These are phyloP conservation scores for Xiphophorus birchmanni DNA, from an alignment of 2,797 vertebrate genomes.

Conservation along the genomic window DNA sequence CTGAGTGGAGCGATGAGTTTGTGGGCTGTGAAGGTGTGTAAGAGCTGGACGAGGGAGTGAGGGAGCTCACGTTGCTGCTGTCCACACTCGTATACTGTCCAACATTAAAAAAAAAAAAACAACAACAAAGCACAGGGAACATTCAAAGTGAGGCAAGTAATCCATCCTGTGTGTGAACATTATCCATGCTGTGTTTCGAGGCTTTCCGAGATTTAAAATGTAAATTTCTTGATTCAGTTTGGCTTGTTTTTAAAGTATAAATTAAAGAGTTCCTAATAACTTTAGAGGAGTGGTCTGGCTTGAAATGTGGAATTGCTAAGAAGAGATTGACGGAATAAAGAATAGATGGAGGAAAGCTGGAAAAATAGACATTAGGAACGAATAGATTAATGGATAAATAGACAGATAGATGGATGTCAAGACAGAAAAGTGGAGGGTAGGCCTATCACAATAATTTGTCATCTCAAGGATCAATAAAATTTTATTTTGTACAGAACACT, in stretches of 20 bases:
- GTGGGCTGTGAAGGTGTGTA: conserved; percentile 70
- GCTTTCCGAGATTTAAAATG: not conserved
- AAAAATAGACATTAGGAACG: not conserved
- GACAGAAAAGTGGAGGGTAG: not conserved
- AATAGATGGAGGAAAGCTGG: not conserved
- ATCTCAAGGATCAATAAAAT: too few species aligned
- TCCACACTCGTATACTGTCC: conserved; percentile 87
- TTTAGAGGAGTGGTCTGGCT: not conserved
- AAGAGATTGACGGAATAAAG: not conserved
- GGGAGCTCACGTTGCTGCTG: conserved; percentile 77
- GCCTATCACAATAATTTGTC: too few species aligned
- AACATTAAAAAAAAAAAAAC: conserved; percentile 3
- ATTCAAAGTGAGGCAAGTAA: not conserved
- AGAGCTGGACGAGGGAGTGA: conserved; percentile 81
- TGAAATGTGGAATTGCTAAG: not conserved
- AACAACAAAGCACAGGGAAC: not conserved
- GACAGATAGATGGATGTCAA: not conserved
- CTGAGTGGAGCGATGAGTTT: conserved; percentile 60
- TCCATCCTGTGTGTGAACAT: not conserved
- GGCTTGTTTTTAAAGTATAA: too few species aligned
- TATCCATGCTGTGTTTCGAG: not conserved
- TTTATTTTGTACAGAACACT: too few species aligned
- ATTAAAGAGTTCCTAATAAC: not conserved
- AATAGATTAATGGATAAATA: not conserved
- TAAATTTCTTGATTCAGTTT: not conserved